Evolutionary conservation across 1,140 invertebrate genomes (phyloP).

Genomic region (Procambarus clarkii): DNA sequence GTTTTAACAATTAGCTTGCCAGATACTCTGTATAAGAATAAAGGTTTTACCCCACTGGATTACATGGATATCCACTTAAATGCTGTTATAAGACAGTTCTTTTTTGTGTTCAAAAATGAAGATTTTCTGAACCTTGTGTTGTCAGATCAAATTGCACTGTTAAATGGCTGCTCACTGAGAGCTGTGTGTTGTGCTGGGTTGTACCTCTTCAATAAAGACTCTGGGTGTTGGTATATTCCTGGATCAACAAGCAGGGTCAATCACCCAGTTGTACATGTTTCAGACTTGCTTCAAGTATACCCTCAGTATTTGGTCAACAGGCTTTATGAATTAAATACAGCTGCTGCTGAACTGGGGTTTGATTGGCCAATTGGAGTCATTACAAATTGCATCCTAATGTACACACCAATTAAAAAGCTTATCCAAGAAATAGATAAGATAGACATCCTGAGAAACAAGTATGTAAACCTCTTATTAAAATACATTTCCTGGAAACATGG

Average conservation of each 20-base stretch:
- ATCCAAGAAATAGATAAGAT: conserved; percentile 69
- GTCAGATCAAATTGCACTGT: conserved; percentile 62
- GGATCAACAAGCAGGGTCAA: conserved; percentile 53
- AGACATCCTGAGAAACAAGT: conserved; percentile 61
- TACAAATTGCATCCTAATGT: conserved; percentile 65
- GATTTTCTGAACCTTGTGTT: conserved; percentile 64
- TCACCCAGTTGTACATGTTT: conserved; percentile 55
- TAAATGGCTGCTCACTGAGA: conserved; percentile 62
- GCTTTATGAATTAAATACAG: conserved; percentile 44
- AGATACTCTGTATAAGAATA: conserved; percentile 62
- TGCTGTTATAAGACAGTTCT: conserved; percentile 66
- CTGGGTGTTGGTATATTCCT: conserved; percentile 64
- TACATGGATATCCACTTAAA: conserved; percentile 67
- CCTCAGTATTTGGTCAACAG: conserved; percentile 52
- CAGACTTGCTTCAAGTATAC: conserved; percentile 56
- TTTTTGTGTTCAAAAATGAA: conserved; percentile 68
- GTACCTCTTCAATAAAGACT: conserved; percentile 64
- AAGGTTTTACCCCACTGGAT: conserved; percentile 63
- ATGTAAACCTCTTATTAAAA: conserved; percentile 67
- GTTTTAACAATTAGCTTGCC: conserved; percentile 59
- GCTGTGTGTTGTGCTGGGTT: conserved; percentile 54
- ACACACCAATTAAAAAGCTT: conserved; percentile 57
- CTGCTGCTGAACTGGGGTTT: conserved; percentile 55
- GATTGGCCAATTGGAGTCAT: conserved; percentile 71
- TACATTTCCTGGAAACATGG: conserved; percentile 70